Conservation (phyloP, 1,140 invertebrate genomes). For the Berghia stephanieae region DNA sequence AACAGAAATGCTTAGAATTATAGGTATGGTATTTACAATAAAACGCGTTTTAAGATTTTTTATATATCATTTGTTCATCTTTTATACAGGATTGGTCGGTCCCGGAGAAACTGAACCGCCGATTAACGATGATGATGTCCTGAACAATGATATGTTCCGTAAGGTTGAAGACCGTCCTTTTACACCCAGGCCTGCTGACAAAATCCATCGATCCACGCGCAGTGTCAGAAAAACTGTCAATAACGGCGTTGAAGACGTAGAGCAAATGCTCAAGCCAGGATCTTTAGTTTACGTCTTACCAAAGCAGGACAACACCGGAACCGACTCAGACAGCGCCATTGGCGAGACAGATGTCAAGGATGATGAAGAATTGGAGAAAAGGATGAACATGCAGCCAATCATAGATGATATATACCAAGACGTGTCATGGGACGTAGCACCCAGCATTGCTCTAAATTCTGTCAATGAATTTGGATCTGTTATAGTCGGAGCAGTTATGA, state of each 20-base stretch:
- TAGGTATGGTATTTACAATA: too few species aligned
- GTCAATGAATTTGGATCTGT: slow-evolving; percentile 57
- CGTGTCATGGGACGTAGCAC: slow-evolving; percentile 17
- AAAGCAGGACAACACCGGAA: slow-evolving; percentile 25
- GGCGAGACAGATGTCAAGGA: slow-evolving; percentile 32
- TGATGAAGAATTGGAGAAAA: slow-evolving; percentile 28
- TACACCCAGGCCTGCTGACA: slow-evolving; percentile 21
- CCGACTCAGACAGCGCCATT: slow-evolving; percentile 36
- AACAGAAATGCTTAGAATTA: too few species aligned
- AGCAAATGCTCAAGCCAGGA: slow-evolving; percentile 15
- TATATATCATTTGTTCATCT: background rate
- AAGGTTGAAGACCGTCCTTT: too few species aligned
- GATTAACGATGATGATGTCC: background rate
- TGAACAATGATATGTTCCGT: background rate
- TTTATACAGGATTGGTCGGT: slow-evolving; percentile 10
- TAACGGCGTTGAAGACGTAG: background rate
- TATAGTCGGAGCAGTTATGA: slow-evolving; percentile 57
- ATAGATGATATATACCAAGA: slow-evolving; percentile 29
- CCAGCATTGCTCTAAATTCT: slow-evolving; percentile 46
- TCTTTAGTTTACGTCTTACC: slow-evolving; percentile 26
- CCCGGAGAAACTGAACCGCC: slow-evolving; percentile 17
- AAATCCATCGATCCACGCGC: slow-evolving; percentile 5
- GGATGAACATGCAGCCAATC: slow-evolving; percentile 20
- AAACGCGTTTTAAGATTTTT: too few species aligned
- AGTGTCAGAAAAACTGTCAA: background rate